A percentile compares a stretch with the other conserved stretches of the same genome.
Evolutionary conservation across 2,888 invertebrate genomes (phyloP).

Genomic region (Drosophila affinis): DNA sequence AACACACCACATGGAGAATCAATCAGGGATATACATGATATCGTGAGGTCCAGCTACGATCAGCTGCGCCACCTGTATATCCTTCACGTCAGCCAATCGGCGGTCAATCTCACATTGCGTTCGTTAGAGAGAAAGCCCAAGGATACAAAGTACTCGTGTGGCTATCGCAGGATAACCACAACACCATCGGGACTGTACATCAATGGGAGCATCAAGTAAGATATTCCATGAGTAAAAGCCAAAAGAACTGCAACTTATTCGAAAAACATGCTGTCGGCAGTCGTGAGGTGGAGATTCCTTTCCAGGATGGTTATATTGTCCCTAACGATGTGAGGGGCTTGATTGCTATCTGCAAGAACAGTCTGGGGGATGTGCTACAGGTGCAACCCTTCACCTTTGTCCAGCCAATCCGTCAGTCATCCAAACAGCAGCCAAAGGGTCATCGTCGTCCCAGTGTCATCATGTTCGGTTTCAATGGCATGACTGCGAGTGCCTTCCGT

Average conservation of each 20-base stretch:
- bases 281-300: not conserved
- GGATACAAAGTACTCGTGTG: not conserved
- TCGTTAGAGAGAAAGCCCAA: not conserved
- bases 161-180: not conserved
- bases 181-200: not conserved
- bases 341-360: not conserved
- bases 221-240: not conserved
- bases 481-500: slow-evolving; percentile 90
- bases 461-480: slow-evolving; percentile 92
- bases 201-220: not conserved
- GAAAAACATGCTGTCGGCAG: not conserved
- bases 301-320: not conserved
- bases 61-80: not conserved
- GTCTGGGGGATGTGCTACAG: not conserved
- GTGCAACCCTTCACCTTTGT: slow-evolving; percentile 5
- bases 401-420: not conserved
- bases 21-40: not conserved
- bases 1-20: not conserved
- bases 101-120: not conserved
- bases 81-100: not conserved
- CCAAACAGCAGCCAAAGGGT: too few relatives aligned
- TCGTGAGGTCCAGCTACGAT: not conserved
- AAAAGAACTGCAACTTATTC: not conserved
- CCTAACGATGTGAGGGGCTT: not conserved
- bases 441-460: slow-evolving; percentile 77